Conservation (phyloP, 2,888 invertebrate species). For the Aleiodes testaceus region DNA sequence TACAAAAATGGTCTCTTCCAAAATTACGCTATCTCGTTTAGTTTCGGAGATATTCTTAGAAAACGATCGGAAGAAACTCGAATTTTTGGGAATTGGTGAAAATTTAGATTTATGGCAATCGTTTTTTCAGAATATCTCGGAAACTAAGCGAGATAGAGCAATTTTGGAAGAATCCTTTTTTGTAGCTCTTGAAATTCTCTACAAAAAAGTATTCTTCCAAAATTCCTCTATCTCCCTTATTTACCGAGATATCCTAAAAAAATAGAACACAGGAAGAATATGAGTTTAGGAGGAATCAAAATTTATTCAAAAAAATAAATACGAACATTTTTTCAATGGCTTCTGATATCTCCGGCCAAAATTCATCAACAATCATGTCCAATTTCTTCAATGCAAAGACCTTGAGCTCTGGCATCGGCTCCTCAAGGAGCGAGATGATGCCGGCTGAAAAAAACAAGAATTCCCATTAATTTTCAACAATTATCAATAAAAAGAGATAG, state of each 20-base stretch:
- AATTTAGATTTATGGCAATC: background rate
- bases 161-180: too few species aligned
- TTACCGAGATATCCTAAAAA: background rate
- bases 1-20: background rate
- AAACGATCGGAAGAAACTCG: too few species aligned
- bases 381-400: slow-evolving; percentile 94
- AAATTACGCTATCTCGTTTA: too few species aligned
- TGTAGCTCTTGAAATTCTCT: too few species aligned
- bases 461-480: background rate
- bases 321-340: slow-evolving; percentile 94
- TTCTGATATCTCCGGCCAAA: slow-evolving; percentile 99
- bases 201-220: too few species aligned
- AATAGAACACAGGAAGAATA: too few species aligned
- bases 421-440: slow-evolving; percentile 95
- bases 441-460: slow-evolving; percentile 79
- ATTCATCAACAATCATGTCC: slow-evolving; percentile 95
- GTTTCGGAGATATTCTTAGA: too few species aligned
- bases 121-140: too few species aligned
- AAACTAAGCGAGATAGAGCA: too few species aligned
- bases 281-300: too few species aligned
- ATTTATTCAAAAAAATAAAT: background rate
- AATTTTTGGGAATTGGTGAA: too few species aligned
- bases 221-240: too few species aligned
- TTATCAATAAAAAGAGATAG: slow-evolving; percentile 6
- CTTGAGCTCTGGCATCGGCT: slow-evolving; percentile 93